Conservation (phyloP, 2,113 vertebrate species). For the Pedetes capensis region DNA sequence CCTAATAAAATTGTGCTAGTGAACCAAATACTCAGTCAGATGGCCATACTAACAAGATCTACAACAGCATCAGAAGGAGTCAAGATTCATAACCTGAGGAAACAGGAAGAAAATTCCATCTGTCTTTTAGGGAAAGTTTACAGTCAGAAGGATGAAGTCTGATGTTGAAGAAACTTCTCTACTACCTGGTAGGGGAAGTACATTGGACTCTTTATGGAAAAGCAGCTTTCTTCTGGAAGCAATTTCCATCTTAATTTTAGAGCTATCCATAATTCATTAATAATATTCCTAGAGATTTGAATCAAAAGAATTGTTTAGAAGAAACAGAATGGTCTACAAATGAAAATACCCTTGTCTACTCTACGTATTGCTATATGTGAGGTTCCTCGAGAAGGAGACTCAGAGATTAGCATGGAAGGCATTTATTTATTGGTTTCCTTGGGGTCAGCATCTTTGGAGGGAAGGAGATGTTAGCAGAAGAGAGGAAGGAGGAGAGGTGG, state of each 20-base stretch:
- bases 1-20: not conserved
- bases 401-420: not conserved
- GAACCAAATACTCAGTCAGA: not conserved
- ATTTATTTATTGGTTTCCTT: not conserved
- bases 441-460: not conserved
- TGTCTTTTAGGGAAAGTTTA: not conserved
- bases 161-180: not conserved
- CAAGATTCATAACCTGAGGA: not conserved
- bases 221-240: not conserved
- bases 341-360: not conserved
- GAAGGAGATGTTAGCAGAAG: not conserved
- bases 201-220: not conserved
- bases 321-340: not conserved
- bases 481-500: not conserved
- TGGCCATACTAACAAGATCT: not conserved
- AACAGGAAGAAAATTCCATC: not conserved
- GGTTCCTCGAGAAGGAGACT: not conserved
- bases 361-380: not conserved
- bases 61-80: not conserved
- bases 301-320: not conserved
- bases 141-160: not conserved
- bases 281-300: not conserved
- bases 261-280: not conserved
- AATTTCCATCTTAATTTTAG: not conserved
- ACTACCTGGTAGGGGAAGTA: not conserved